Evolutionary conservation across 2,888 invertebrate species (phyloP), one percentile per base, ranked within the genome.

Genomic region (Drosophila mayaguana): DNA sequence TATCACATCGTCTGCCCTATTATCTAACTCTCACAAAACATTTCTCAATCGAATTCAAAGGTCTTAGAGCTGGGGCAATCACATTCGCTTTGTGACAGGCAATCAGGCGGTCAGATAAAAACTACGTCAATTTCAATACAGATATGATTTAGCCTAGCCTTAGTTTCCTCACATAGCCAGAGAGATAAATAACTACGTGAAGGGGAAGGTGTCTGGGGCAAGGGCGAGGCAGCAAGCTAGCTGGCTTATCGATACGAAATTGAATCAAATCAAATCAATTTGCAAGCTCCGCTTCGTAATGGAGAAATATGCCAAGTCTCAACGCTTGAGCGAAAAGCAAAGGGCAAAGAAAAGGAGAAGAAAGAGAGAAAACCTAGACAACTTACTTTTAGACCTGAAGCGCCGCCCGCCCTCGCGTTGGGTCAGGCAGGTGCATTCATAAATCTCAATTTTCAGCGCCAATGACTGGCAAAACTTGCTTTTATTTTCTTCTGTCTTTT

Each of bases 241-340:
- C 38, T 61, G 53, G 55, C 88, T 83, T 83, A 83, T 83, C 88
- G 88, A 82, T 83, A 80, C 83, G 72, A 85, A 83, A 83, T 83
- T 83, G 86, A 83, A 83, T 85, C 83, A 88, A 88, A 88, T 88
- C 88, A 83, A 83, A 83, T 83, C 88, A 83, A 83, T 83, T 83
- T 83, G 88, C 83, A 73, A 78, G 80, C 80, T 72, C 63, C 66
- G 64, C 53, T 66, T 64, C 83, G 88, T 85, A 83, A 88, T 83
- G 83, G 88, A 88, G 83, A 83, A 83, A 83, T 83, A 88, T 83
- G 86, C 88, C 80, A 83, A 86, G 82, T 71, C 79, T 62, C 64
- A 85, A 63, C 83, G 76, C 71, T 81, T 73, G 73, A 32, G 71
- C 57, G 74, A 78, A 74, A n/a, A 34, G 34, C 38, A 40, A n/a